Base-by-base conservation (phyloP, 2,797 vertebrate species). In the Betta splendens region DNA sequence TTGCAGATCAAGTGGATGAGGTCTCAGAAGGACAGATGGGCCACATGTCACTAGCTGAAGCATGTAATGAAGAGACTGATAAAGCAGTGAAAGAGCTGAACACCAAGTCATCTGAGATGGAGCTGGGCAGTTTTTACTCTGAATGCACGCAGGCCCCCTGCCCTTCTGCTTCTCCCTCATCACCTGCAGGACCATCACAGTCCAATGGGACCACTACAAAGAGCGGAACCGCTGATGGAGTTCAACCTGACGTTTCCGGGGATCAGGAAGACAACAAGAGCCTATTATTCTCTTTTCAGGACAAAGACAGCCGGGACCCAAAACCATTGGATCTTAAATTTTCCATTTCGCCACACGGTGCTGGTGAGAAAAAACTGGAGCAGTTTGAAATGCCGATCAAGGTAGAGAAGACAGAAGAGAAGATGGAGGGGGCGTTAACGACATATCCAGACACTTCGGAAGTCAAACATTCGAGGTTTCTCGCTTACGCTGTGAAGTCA, bases 11-110 rank as follows among this genome's bases (percentile, higher is more conserved):
- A 15, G 42, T 60, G 9, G 70, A 87, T 4, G 75, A 79, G 54
- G 62, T 80, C 25, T 75, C 79, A 1, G 87, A 84, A 25, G 83
- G 77, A 2, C 55, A 75, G 9, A 59, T 80, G 22, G 65, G 63
- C 38, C 55, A 64, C 0, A 48, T 33, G 33, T 22, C 67, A 0
- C 6, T 51, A 29, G 53, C 55, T 6, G 80, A 58, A 21, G 17
- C 58, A 9, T 35, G 65, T 22, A 75, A 75, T 8, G 84, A 73
- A 33, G 21, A 16, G 0, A 26, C 60, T 20, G 79, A 59, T 28
- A 50, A 70, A 12, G 11, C 18, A 0, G 32, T 16, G 25, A 75
- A 68, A 51, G 53, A 58, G 17, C 9, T 43, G 0, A 54, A 64
- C 0, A 7, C 31, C 11, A 75, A 67, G 64, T 22, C 46, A 5